These are phyloP conservation scores for Pedetes capensis DNA, from an alignment of 2,113 vertebrate species.

Conservation along the genomic window DNA sequence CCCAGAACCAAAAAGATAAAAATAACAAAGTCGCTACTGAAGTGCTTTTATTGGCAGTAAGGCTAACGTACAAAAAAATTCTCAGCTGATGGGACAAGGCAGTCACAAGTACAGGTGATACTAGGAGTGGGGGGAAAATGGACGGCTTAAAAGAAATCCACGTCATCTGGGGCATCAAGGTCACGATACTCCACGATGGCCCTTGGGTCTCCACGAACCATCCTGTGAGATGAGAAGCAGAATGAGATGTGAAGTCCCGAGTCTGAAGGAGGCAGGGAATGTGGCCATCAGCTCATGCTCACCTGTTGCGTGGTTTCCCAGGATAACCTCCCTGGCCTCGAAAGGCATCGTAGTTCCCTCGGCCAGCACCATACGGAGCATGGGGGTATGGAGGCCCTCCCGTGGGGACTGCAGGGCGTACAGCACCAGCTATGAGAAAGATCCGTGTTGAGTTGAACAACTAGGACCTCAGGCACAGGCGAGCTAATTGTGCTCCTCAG, in stretches of 20 bases:
- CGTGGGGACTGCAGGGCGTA: constrained; percentile 72
- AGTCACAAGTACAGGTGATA: neutral
- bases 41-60: constrained; percentile 75
- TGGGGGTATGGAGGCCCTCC: constrained; percentile 91
- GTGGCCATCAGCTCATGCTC: neutral
- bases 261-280: neutral
- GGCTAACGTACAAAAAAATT: constrained; percentile 71
- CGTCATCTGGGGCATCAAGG: constrained; percentile 93
- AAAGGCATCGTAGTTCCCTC: constrained; percentile 93
- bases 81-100: constrained; percentile 7
- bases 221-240: constrained; percentile 78
- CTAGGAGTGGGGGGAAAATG: neutral
- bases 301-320: constrained; percentile 95
- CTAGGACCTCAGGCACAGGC: neutral
- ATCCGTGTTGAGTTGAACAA: neutral
- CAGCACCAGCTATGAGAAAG: constrained; percentile 69
- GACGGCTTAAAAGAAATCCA: constrained; percentile 90
- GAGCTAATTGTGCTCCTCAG: neutral
- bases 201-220: constrained; percentile 92
- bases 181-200: constrained; percentile 94
- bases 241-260: neutral
- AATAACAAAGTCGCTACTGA: constrained; percentile 22
- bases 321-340: constrained; percentile 88
- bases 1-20: no score
- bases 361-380: constrained; percentile 89